These are phyloP conservation scores for Lathamus discolor DNA, from an alignment of 2,113 vertebrate genomes.

Conservation along the genomic window DNA sequence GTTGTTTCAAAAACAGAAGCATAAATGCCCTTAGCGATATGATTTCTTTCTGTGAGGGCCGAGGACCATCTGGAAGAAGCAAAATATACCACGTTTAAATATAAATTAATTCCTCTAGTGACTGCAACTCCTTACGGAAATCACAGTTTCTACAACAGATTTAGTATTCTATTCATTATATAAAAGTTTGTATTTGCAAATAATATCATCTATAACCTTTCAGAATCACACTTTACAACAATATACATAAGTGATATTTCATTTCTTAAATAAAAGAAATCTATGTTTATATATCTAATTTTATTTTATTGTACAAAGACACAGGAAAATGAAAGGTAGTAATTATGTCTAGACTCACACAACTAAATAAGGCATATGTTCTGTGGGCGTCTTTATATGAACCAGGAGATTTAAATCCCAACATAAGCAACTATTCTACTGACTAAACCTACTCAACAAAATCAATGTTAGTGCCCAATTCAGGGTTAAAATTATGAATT, in stretches of 20 bases:
- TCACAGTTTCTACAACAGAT: not conserved
- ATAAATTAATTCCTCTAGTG: not conserved
- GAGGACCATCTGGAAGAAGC: conserved; percentile 87
- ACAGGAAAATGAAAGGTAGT: not conserved
- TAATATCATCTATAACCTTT: not conserved
- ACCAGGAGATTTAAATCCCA: not conserved
- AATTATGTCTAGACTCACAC: not conserved
- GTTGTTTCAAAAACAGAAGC: conserved; percentile 97
- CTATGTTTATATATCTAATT: not conserved
- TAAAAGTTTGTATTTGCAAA: not conserved
- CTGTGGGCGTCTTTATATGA: not conserved
- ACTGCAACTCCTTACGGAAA: not conserved
- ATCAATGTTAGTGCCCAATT: not conserved
- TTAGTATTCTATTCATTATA: not conserved
- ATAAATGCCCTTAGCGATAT: conserved; percentile 93
- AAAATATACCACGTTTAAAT: conserved; percentile 14
- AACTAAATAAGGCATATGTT: not conserved
- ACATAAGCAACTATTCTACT: not conserved
- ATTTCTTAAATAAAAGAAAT: not conserved
- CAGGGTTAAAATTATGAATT: not conserved
- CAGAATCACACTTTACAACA: not conserved
- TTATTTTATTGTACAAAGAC: not conserved
- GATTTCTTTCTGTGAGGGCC: conserved; percentile 94
- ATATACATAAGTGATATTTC: not conserved
- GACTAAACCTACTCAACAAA: not conserved